Percentiles rank a stretch among this genome's conserved stretches.
Conservation (phyloP, 2,888 invertebrate genomes). For the Alloscopus bannaensis region DNA sequence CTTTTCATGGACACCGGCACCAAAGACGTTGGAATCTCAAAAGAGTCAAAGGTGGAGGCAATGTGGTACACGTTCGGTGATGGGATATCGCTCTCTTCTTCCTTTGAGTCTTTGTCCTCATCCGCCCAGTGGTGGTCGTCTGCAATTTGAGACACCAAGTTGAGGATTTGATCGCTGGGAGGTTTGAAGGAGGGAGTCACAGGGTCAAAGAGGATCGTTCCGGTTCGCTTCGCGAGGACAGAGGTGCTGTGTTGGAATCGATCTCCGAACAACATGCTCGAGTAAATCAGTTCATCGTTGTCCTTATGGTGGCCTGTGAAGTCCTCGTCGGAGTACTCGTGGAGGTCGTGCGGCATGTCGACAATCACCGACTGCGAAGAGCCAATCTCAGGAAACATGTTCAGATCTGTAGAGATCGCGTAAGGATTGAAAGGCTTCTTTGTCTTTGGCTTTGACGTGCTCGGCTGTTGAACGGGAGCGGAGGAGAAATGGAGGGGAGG, state of each 20-base stretch:
- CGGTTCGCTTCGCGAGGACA: conserved; percentile 52
- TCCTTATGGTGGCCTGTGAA: not conserved
- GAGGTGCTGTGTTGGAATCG: conserved; percentile 40
- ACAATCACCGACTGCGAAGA: conserved; percentile 48
- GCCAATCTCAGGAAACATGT: conserved; percentile 64
- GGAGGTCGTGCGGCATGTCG: conserved; percentile 60
- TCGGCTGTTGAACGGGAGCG: conserved; percentile 32
- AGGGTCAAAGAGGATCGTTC: conserved; percentile 55
- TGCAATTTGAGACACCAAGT: conserved; percentile 66
- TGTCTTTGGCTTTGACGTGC: conserved; percentile 44
- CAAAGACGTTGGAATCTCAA: conserved; percentile 35
- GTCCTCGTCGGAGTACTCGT: conserved; percentile 63
- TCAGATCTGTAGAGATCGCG: conserved; percentile 27
- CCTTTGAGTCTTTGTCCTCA: conserved; percentile 65
- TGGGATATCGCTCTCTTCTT: conserved; percentile 64
- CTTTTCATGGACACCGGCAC: conserved; percentile 38
- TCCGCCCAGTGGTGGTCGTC: conserved; percentile 51
- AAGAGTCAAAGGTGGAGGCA: conserved; percentile 62
- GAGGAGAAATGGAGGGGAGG: conserved; percentile 58
- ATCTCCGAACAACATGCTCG: conserved; percentile 36
- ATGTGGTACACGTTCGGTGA: conserved; percentile 69
- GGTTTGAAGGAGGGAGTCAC: conserved; percentile 29
- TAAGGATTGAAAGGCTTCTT: conserved; percentile 50
- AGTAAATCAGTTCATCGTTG: conserved; percentile 31
- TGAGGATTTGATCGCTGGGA: conserved; percentile 64